These are phyloP conservation scores for Onthophagus taurus DNA, from an alignment of 1,140 invertebrate genomes.

Conservation along the genomic window DNA sequence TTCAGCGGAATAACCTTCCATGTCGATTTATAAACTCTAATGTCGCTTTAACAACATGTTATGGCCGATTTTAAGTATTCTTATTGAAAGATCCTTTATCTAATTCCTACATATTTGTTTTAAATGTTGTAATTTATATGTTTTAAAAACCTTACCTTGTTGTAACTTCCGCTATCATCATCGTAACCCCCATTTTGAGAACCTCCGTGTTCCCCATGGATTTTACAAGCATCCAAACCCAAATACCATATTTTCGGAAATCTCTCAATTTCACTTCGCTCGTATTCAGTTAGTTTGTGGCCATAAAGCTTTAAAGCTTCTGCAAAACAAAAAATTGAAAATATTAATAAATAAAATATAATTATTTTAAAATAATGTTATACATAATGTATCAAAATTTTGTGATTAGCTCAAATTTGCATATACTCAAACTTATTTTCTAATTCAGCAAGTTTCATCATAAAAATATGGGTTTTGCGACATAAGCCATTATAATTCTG, in stretches of 20 bases:
- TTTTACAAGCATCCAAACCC: conserved; percentile 74
- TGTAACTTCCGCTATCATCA: conserved; percentile 87
- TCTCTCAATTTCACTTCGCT: conserved; percentile 73
- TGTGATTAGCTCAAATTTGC: no score
- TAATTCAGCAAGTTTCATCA: no score
- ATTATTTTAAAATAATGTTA: not conserved
- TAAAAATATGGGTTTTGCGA: no score
- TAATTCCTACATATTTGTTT: no score
- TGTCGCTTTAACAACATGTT: no score
- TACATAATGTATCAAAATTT: conserved; percentile 7
- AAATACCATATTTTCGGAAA: conserved; percentile 87
- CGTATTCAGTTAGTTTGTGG: conserved; percentile 73
- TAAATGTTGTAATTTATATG: no score
- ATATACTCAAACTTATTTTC: no score
- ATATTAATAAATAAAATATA: not conserved
- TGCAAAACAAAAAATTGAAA: conserved; percentile 35
- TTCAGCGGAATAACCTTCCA: no score
- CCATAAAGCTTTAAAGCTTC: conserved; percentile 74
- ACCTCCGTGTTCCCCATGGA: conserved; percentile 67
- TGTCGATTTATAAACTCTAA: no score
- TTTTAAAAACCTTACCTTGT: conserved; percentile 75
- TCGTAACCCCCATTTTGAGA: conserved; percentile 79
- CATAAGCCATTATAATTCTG: no score
- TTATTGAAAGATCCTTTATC: no score
- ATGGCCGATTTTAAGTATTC: no score